Conservation (phyloP, 2,888 invertebrate genomes). For the Idaea aversata region DNA sequence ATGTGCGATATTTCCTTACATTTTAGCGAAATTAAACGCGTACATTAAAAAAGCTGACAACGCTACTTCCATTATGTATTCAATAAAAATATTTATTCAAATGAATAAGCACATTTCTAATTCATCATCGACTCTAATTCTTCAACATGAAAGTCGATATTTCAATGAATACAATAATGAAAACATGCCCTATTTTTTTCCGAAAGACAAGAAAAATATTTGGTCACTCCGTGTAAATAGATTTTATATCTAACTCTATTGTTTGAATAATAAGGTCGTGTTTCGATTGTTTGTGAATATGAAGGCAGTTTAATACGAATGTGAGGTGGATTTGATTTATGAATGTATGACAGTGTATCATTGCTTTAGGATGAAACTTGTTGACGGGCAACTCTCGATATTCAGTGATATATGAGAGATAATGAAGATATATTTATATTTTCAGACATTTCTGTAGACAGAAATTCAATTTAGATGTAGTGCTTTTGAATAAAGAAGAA, state of each 20-base stretch:
- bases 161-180: constrained; percentile 28
- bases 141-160: constrained; percentile 21
- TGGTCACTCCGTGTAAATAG: no score
- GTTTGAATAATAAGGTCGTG: constrained; percentile 9
- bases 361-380: neutral
- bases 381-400: neutral
- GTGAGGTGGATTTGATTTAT: constrained; percentile 3
- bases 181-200: constrained; percentile 39
- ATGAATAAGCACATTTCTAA: constrained; percentile 17
- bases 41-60: constrained; percentile 18
- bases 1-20: neutral
- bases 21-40: constrained; percentile 8
- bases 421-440: neutral
- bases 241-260: constrained; percentile 26
- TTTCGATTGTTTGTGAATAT: constrained; percentile 16
- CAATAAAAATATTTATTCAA: constrained; percentile 22
- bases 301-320: constrained; percentile 13
- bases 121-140: constrained; percentile 28
- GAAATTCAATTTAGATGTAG: neutral
- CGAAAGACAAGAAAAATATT: constrained; percentile 46
- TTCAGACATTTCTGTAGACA: neutral
- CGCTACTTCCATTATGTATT: constrained; percentile 16
- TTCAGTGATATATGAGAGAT: constrained; percentile 1
- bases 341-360: constrained; percentile 2
- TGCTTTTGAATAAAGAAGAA: neutral